These are phyloP conservation scores for Chrysogorgia sp. DNA, from an alignment of 92 coral and sea anemone genomes.

Conservation along the genomic window DNA sequence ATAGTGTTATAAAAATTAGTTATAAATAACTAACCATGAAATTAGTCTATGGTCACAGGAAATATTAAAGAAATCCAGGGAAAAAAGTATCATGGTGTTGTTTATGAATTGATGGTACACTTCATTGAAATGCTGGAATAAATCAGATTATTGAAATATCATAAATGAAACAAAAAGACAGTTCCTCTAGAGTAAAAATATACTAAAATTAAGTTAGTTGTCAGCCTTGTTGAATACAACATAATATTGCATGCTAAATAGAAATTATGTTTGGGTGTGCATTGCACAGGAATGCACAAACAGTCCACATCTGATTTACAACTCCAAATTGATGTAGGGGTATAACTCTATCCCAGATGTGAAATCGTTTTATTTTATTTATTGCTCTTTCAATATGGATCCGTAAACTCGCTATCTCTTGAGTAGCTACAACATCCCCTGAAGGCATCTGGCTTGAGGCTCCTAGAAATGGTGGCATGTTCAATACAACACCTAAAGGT, in stretches of 20 bases:
- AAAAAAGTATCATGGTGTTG: too few species aligned
- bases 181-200: too few species aligned
- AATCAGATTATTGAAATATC: too few species aligned
- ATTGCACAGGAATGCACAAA: conserved; percentile 29
- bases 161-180: too few species aligned
- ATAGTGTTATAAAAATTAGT: neutral
- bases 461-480: conserved; percentile 69
- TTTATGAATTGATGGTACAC: too few species aligned
- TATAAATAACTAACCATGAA: neutral
- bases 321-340: conserved; percentile 20
- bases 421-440: conserved; percentile 68
- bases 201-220: neutral
- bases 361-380: conserved; percentile 17
- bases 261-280: conserved; percentile 6
- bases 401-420: conserved; percentile 47
- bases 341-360: conserved; percentile 27
- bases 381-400: conserved; percentile 34
- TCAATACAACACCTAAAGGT: conserved; percentile 64
- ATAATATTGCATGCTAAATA: neutral
- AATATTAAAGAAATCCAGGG: too few species aligned
- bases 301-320: conserved; percentile 41
- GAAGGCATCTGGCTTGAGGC: conserved; percentile 59
- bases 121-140: too few species aligned
- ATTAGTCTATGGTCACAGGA: too few species aligned
- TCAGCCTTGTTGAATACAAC: too few species aligned